Evolutionary conservation across 2,888 invertebrate species (phyloP), one percentile per base, ranked within the genome.

Genomic region (Eupithecia inturbata): DNA sequence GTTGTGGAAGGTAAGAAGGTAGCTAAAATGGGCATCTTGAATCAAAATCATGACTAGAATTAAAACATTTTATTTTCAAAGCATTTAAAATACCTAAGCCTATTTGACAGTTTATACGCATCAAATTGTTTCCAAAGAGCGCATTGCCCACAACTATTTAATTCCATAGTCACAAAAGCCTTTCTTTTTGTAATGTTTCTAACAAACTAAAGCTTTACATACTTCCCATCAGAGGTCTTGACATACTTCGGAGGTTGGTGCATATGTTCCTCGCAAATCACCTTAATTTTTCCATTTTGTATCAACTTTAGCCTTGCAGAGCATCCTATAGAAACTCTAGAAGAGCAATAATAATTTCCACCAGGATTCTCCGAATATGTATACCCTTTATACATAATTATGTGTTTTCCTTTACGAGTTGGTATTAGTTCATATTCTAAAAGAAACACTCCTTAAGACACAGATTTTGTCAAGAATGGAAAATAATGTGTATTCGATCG

Each of bases 401-500:
- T 41, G n/a, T 79, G 64, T 39, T 78, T 84, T 7, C 85, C 86
- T 31, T 74, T 81, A 39, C 70, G 75, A 2, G 81, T 80, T 16
- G 84, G 84, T 70, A 85, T 81, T 39, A 84, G 80, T 31, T 75
- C 69, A 67, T 79, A n/a, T n/a, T n/a, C n/a, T n/a, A n/a, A n/a
- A n/a, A n/a, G n/a, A n/a, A n/a, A n/a, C n/a, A n/a, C 80, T 26
- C 70, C 70, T 82, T 78, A 36, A 45, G 19, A 19, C 19, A 45
- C 16, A 19, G 5, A 19, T 6, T 45, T 19, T 36, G 5, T 41
- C 1, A 41, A 16, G 14, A 41, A 41, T 41, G 39, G 39, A n/a
- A n/a, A n/a, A n/a, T n/a, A n/a, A n/a, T n/a, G n/a, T n/a, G n/a
- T n/a, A 41, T 41, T 41, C 14, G 12, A 3, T 14, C 39, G 39